Conservation (phyloP, 2,113 vertebrate genomes). For the Apistogramma diplotaenia region DNA sequence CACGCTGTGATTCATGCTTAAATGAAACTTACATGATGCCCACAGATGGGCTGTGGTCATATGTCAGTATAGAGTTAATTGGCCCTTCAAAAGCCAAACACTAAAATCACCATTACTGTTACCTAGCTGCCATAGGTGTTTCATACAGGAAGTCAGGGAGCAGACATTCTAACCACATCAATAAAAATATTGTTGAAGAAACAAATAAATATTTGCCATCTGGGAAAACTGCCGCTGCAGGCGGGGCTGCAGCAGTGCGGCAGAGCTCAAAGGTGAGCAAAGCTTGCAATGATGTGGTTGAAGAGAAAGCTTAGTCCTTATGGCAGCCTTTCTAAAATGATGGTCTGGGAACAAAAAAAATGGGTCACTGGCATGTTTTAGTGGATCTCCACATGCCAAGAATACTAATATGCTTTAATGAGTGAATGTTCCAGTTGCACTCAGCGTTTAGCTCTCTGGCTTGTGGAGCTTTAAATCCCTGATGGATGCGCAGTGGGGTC, state of each 20-base stretch:
- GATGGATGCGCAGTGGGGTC: conserved; percentile 5
- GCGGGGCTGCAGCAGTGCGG: not conserved
- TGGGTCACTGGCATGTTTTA: conserved; percentile 55
- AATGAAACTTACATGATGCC: not conserved
- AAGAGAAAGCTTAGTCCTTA: conserved; percentile 18
- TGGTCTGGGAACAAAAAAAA: conserved; percentile 31
- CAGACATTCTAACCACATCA: not conserved
- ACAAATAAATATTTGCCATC: conserved; percentile 40
- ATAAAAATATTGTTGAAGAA: conserved; percentile 46
- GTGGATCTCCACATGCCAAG: conserved; percentile 48
- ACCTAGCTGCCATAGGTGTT: not conserved
- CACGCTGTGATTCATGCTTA: not conserved
- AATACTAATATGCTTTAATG: conserved; percentile 64
- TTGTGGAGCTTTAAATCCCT: conserved; percentile 8
- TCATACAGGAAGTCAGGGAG: not conserved
- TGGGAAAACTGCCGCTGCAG: conserved; percentile 35
- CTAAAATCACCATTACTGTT: not conserved
- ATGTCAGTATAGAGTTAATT: not conserved
- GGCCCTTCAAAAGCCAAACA: not conserved
- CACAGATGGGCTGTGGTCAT: not conserved
- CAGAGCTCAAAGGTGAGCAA: conserved; percentile 24
- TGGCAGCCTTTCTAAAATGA: conserved; percentile 36
- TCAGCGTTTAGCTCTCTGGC: conserved; percentile 36
- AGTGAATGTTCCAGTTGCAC: conserved; percentile 37
- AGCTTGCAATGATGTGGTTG: conserved; percentile 6